These are phyloP conservation scores for Tenodera sinensis DNA, from an alignment of 2,888 invertebrate species.

Conservation along the genomic window DNA sequence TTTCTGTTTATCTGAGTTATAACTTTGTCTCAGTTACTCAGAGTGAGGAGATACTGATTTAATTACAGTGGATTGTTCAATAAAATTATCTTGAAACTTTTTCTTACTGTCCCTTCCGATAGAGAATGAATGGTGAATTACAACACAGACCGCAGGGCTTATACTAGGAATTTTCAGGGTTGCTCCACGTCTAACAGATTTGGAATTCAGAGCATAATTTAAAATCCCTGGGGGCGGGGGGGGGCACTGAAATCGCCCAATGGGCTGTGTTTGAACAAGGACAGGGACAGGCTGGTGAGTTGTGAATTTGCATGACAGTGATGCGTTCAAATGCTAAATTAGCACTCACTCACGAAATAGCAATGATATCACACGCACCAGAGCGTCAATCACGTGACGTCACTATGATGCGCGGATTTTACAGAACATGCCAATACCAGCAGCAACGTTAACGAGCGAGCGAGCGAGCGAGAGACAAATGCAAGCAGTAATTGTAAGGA, in stretches of 20 bases:
- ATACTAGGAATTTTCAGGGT: too few relatives aligned
- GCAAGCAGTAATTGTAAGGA: background rate
- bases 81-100: too few relatives aligned
- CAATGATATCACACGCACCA: background rate
- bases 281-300: background rate
- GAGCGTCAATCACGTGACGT: background rate
- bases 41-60: too few relatives aligned
- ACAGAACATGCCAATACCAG: too few relatives aligned
- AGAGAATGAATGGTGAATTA: too few relatives aligned
- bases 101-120: too few relatives aligned
- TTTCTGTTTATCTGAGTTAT: too few relatives aligned
- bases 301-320: background rate
- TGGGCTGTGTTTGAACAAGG: background rate
- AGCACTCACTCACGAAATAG: background rate
- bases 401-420: background rate
- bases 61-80: too few relatives aligned
- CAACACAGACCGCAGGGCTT: too few relatives aligned
- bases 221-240: background rate
- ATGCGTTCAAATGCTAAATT: background rate
- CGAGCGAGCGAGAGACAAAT: too few relatives aligned
- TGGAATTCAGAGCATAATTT: background rate
- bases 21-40: too few relatives aligned
- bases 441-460: too few relatives aligned
- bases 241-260: background rate
- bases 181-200: background rate